Conservation (phyloP, 1,140 invertebrate species). For the Diachasma alloeum region DNA sequence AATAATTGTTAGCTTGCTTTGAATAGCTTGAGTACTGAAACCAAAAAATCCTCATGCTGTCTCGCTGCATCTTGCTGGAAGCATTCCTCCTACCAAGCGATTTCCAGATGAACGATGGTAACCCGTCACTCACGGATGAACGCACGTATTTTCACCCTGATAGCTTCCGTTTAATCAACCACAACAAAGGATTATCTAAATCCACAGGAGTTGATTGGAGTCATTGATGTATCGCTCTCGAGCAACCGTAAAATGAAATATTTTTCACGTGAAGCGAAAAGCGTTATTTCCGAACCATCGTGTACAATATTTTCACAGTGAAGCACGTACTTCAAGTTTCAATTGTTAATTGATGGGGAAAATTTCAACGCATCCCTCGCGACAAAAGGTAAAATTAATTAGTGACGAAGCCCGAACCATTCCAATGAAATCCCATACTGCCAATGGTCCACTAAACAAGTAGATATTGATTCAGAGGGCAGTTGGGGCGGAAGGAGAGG, state of each 20-base stretch:
- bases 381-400: slow-evolving; percentile 35
- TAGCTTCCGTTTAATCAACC: slow-evolving; percentile 19
- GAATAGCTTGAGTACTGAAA: neutral
- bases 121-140: neutral
- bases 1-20: no score
- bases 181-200: neutral
- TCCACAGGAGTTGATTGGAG: neutral
- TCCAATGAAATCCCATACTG: slow-evolving; percentile 45
- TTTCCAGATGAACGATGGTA: neutral
- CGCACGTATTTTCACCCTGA: neutral
- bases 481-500: slow-evolving; percentile 13
- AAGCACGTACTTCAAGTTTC: neutral
- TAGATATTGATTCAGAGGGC: slow-evolving; percentile 56
- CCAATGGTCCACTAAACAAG: slow-evolving; percentile 56
- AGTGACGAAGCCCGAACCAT: slow-evolving; percentile 14
- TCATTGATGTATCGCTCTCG: neutral
- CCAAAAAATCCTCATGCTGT: neutral
- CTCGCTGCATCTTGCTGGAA: neutral
- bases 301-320: neutral
- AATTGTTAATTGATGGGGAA: slow-evolving; percentile 9
- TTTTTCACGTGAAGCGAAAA: neutral
- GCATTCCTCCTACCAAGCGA: neutral
- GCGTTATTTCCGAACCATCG: neutral
- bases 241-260: neutral
- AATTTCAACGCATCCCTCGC: neutral